Evolutionary conservation across 2,888 invertebrate genomes (phyloP).

Genomic region (Melieria crassipennis): DNA sequence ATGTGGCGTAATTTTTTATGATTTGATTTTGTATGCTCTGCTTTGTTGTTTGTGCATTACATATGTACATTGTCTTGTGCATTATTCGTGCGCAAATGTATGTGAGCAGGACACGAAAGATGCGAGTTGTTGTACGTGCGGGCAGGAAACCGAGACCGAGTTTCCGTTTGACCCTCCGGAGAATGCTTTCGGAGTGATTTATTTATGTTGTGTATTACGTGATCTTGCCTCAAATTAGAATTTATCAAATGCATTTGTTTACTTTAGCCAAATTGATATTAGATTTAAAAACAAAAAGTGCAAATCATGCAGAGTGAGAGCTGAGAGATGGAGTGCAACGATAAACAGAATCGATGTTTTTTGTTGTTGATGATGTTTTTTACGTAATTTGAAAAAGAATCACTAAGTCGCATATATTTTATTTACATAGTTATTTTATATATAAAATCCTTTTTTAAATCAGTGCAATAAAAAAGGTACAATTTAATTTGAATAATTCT

Average conservation of each 20-base stretch:
- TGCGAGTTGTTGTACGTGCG: neutral
- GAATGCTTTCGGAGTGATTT: slow-evolving; percentile 49
- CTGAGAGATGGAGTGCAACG: neutral
- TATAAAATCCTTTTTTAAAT: too few relatives aligned
- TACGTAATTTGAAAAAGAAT: too few relatives aligned
- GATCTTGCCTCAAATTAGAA: slow-evolving; percentile 60
- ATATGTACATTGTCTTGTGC: neutral
- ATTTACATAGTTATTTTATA: too few relatives aligned
- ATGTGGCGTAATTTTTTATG: slow-evolving; percentile 41
- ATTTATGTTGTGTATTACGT: slow-evolving; percentile 58
- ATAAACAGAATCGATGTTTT: too few relatives aligned
- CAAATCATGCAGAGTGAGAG: too few relatives aligned
- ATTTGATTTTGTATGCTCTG: slow-evolving; percentile 23
- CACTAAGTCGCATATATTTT: too few relatives aligned
- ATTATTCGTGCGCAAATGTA: neutral
- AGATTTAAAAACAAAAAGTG: neutral
- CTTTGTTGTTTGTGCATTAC: slow-evolving; percentile 1
- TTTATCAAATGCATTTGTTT: slow-evolving; percentile 50
- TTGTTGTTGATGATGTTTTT: too few relatives aligned
- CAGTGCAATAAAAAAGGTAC: too few relatives aligned
- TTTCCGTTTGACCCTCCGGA: slow-evolving; percentile 51
- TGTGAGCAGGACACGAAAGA: neutral
- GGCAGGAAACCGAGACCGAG: slow-evolving; percentile 36
- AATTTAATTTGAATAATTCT: too few relatives aligned
- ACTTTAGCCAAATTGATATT: slow-evolving; percentile 15